Percentiles rank a stretch among this genome's conserved stretches.
Conservation (phyloP, 2,797 vertebrate species). For the Yasuhikotakia modesta region DNA sequence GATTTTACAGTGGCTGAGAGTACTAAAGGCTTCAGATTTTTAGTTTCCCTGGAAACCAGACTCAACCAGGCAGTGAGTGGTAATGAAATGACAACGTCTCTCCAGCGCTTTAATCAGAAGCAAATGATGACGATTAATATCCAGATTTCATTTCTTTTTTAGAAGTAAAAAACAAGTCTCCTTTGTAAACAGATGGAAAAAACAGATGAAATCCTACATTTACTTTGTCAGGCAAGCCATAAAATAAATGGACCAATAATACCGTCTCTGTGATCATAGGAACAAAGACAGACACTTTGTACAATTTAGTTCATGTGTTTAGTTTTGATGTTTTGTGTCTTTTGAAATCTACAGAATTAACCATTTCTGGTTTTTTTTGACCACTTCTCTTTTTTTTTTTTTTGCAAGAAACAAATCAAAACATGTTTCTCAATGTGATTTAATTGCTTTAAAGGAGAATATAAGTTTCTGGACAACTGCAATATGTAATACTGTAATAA, state of each 20-base stretch:
- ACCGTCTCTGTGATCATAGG: neutral
- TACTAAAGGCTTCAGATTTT: conserved; percentile 81
- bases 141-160: conserved; percentile 61
- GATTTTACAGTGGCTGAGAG: conserved; percentile 75
- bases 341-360: conserved; percentile 31
- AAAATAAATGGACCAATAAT: neutral
- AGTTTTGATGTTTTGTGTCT: conserved; percentile 9
- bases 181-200: conserved; percentile 36
- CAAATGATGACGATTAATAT: conserved; percentile 75
- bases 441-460: neutral
- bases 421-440: neutral
- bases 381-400: too few species aligned
- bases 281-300: neutral
- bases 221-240: too few species aligned
- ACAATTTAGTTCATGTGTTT: neutral
- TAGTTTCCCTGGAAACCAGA: conserved; percentile 86
- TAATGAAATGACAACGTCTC: conserved; percentile 77
- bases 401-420: neutral
- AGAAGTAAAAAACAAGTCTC: conserved; percentile 44
- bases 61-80: conserved; percentile 76
- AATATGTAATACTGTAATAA: neutral
- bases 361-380: too few species aligned
- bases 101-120: conserved; percentile 71
- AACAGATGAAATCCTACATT: conserved; percentile 14
- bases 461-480: neutral